Base-by-base conservation (phyloP, 1,140 invertebrate species). In the Portunus trituberculatus region DNA sequence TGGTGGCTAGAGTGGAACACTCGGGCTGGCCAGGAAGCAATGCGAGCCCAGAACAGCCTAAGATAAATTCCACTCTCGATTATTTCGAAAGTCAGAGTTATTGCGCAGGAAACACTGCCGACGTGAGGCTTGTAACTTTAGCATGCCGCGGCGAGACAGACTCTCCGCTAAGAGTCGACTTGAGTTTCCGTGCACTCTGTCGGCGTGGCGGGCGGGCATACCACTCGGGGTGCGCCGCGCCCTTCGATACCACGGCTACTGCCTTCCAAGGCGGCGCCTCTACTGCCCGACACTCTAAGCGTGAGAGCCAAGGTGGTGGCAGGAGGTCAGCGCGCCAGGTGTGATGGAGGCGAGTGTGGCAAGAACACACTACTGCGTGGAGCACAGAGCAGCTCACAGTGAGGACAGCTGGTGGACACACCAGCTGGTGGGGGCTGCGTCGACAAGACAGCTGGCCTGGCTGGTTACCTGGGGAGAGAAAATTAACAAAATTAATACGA, bases 141-240 rank as follows among this genome's bases (percentile, higher is more conserved):
- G 93, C 86, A 90, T 89, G 76, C 89, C 86, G 76, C 87, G 25
- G 39, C 46, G 14, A 76, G 32, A 10, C 48, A 39, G 67, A 89
- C 48, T 29, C 86, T 90, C 29, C 67, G 39, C 76, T 82, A n/a
- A 82, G 20, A 8, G 28, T 25, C 45, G n/a, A 12, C 45, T 76
- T 45, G 29, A 14, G 32, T 76, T 89, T 89, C 87, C 93, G 25
- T 88, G 45, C 93, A 94, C 93, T 90, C 86, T 76, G 59, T 94
- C 93, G 93, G n/a, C 48, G 20, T 8, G 28, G 39, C 28, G n/a
- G 48, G 48, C 31, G 39, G 48, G 59, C 46, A 91, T 91, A 59
- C n/a, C 89, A 91, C 29, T 91, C 31, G 12, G 90, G 29, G 59
- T 52, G 90, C 10, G 48, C 46, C 52, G 52, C 28, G 59, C 59